Conservation (phyloP, 2,888 invertebrate species). For the Trissolcus japonicus region DNA sequence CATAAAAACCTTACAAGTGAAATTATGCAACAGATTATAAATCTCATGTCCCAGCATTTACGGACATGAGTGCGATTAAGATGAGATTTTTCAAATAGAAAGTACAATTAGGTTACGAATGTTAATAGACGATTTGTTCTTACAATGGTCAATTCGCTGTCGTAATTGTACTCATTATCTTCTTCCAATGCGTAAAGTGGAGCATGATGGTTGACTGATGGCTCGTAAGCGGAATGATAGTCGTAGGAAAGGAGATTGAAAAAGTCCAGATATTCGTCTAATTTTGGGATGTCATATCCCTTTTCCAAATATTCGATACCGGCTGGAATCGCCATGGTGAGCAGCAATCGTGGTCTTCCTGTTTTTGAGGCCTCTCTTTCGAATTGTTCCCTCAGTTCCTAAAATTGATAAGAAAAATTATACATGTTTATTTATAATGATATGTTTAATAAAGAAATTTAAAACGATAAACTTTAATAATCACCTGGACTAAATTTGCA, state of each 20-base stretch:
- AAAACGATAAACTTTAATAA: neutral
- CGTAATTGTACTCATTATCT: slow-evolving; percentile 91
- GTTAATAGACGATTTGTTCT: slow-evolving; percentile 73
- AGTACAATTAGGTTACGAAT: slow-evolving; percentile 8
- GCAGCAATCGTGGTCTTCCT: slow-evolving; percentile 85
- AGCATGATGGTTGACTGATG: slow-evolving; percentile 93
- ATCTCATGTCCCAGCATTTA: no score
- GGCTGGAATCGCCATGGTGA: slow-evolving; percentile 96
- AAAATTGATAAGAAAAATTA: slow-evolving; percentile 54
- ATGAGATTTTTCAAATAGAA: slow-evolving; percentile 1
- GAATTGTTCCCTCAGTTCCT: slow-evolving; percentile 92
- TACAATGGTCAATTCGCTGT: slow-evolving; percentile 91
- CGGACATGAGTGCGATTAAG: no score
- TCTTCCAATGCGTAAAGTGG: slow-evolving; percentile 89
- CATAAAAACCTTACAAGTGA: no score
- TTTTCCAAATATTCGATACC: slow-evolving; percentile 95
- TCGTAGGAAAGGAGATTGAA: slow-evolving; percentile 94
- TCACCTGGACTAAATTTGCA: slow-evolving; percentile 87
- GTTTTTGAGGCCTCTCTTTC: slow-evolving; percentile 90
- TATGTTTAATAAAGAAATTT: neutral
- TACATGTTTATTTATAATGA: neutral
- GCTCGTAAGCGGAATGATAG: slow-evolving; percentile 94
- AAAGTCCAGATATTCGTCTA: slow-evolving; percentile 94
- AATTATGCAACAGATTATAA: no score
- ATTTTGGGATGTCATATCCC: slow-evolving; percentile 91